A percentile compares a stretch with the other conserved stretches of the same genome.
Evolutionary conservation across 2,113 vertebrate species (phyloP).

Genomic region (Syrmaticus mikado): DNA sequence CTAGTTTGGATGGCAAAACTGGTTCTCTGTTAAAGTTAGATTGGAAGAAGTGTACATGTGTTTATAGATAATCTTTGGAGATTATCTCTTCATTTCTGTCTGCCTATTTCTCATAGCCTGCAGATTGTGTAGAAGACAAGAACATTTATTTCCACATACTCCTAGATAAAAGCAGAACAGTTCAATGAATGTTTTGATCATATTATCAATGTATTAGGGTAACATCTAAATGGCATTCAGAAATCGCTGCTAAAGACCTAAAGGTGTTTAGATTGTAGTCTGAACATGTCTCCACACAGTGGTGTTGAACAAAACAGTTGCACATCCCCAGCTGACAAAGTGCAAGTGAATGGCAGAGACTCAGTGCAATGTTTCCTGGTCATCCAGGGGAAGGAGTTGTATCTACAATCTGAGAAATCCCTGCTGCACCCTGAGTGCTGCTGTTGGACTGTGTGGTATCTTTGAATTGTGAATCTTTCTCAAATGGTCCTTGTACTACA

Average conservation of each 20-base stretch:
- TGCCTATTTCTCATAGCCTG: neutral
- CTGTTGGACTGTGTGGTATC: neutral
- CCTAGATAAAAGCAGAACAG: neutral
- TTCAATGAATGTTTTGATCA: neutral
- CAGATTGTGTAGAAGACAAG: neutral
- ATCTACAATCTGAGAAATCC: neutral
- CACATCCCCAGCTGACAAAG: neutral
- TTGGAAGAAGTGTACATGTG: neutral
- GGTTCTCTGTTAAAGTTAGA: neutral
- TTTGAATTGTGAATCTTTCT: neutral
- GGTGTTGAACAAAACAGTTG: neutral
- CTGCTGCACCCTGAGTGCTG: accelerated
- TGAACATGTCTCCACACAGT: accelerated
- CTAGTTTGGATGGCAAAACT: neutral
- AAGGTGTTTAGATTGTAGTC: neutral
- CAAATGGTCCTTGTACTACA: neutral
- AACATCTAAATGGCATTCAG: neutral
- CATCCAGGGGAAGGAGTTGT: neutral
- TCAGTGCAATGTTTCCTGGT: neutral
- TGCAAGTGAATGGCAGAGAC: neutral
- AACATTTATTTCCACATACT: neutral
- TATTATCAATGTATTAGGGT: neutral
- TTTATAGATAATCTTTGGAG: neutral
- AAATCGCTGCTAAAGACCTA: neutral
- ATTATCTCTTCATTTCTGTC: neutral